A percentile compares a stretch with the other conserved stretches of the same genome.
These are phyloP conservation scores for Actias luna DNA, from an alignment of 2,888 invertebrate species.

Conservation along the genomic window DNA sequence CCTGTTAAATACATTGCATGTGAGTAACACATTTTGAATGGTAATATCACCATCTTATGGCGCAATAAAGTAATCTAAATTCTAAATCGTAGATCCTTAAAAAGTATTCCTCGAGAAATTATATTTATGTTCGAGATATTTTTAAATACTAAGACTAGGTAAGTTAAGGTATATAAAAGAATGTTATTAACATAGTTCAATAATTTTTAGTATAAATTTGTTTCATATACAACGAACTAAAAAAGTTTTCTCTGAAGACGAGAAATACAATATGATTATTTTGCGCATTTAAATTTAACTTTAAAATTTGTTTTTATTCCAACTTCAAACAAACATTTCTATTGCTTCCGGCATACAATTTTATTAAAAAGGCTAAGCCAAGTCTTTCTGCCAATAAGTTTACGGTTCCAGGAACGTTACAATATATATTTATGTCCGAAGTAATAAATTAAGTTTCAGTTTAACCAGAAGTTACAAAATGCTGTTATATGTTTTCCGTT, in stretches of 20 bases:
- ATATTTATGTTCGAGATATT: too few relatives aligned
- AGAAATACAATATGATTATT: neutral
- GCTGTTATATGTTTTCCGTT: neutral
- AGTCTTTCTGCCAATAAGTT: constrained; percentile 10
- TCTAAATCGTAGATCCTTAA: too few relatives aligned
- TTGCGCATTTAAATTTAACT: neutral
- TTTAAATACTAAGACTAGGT: too few relatives aligned
- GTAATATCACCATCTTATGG: too few relatives aligned
- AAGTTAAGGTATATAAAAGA: too few relatives aligned
- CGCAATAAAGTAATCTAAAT: too few relatives aligned
- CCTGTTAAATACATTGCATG: too few relatives aligned
- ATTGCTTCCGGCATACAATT: neutral
- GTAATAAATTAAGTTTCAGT: neutral
- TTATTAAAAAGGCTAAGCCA: constrained; percentile 5
- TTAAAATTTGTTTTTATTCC: neutral
- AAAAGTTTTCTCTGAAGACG: neutral
- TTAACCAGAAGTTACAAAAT: neutral
- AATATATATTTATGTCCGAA: constrained; percentile 16
- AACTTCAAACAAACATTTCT: neutral
- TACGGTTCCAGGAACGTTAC: constrained; percentile 12
- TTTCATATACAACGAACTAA: too few relatives aligned
- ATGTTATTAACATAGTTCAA: too few relatives aligned
- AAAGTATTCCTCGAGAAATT: too few relatives aligned
- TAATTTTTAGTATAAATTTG: too few relatives aligned
- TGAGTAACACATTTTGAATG: too few relatives aligned